Base-by-base conservation (phyloP, 2,797 vertebrate species). In the Paguma larvata region DNA sequence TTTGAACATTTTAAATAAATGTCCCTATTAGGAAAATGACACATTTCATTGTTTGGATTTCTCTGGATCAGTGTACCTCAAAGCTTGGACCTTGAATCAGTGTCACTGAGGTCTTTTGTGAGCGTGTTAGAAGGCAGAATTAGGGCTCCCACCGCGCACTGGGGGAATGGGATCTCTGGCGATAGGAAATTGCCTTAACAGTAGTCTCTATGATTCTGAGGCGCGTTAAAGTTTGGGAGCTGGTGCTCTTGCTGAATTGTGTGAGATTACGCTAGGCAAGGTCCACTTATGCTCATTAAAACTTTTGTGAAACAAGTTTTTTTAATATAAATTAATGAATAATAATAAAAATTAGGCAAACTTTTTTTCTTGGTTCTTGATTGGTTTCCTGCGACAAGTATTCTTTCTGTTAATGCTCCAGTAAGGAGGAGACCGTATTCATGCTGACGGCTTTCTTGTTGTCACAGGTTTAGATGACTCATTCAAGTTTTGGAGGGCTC, bases 391-490 rank as follows among this genome's bases (percentile, higher is more conserved):
- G 44, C 30, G 32, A 48, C 27, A 34, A 41, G 30, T 65, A 21
- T 32, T 65, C 41, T 85, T 95, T 77, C 14, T 85, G 30, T 80
- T n/a, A 12, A n/a, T 94, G 44, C 10, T 73, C 25, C 6, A 14
- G 72, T 7, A 5, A 4, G 30, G 6, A 46, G 18, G 19, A 38
- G 19, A 59, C 34, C 59, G 25, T 73, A 4, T 41, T 56, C 44
- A 7, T 18, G 27, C 18, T 95, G 93, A 94, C 51, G 25, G 1
- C 65, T 85, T 82, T 97, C 13, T 59, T 88, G 44, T 95, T 48
- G 38, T 73, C 94, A 34, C 97, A 99, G 99, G 99, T 97, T 98
- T 99, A 67, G 99, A 99, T 93, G 99, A 99, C 95, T 99, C 99
- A 10, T 90, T 99, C 97, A 99, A 98, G 97, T 97, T 99, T 97